phyloP scores from a whole-genome alignment of 2,888 invertebrate genomes.

The Rhagonycha lutea region DNA sequence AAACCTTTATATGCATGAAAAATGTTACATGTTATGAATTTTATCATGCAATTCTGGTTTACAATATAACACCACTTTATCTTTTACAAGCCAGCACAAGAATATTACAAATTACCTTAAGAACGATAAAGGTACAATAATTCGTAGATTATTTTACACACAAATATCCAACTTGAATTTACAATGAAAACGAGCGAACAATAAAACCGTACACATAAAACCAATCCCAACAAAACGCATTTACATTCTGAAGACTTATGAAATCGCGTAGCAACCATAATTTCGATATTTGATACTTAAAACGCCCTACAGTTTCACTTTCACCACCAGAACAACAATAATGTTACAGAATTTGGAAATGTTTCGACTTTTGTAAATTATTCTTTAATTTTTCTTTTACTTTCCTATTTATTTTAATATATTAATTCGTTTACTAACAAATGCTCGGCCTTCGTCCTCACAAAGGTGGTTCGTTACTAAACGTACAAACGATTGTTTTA shows the following conservation, averaged over 20 bases:
- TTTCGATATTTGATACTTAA: slow-evolving; percentile 24
- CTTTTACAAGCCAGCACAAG: background rate
- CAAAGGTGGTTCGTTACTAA: too few relatives aligned
- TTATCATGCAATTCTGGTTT: background rate
- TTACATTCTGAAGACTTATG: slow-evolving; percentile 16
- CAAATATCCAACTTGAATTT: background rate
- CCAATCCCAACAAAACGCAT: slow-evolving; percentile 12
- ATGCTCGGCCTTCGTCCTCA: too few relatives aligned
- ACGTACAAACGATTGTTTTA: too few relatives aligned
- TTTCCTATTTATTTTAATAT: too few relatives aligned
- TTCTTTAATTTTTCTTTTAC: too few relatives aligned
- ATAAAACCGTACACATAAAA: slow-evolving; percentile 9
- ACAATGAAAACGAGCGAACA: slow-evolving; percentile 2
- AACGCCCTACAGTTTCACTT: slow-evolving; percentile 21
- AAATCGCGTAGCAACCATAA: slow-evolving; percentile 21
- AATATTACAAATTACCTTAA: background rate
- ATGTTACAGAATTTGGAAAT: background rate
- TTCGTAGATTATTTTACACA: background rate
- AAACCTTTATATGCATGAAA: background rate
- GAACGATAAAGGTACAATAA: background rate
- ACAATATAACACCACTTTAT: background rate
- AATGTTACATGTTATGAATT: background rate
- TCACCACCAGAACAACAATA: background rate
- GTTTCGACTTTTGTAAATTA: background rate
- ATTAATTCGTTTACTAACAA: too few relatives aligned